These are phyloP conservation scores for Diadumene lineata DNA, from an alignment of 92 coral and sea anemone species.

Conservation along the genomic window DNA sequence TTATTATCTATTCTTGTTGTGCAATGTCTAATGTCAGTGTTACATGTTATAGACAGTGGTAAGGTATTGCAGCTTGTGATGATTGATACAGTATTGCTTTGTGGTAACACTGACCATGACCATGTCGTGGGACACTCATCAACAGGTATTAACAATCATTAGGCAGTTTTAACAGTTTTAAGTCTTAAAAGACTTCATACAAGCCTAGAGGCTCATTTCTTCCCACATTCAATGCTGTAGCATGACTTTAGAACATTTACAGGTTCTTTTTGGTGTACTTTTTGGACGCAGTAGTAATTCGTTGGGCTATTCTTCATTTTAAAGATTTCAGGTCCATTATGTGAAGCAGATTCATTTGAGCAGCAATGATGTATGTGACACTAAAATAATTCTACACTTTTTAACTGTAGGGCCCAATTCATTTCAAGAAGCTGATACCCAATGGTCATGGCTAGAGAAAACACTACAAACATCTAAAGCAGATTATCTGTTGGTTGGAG, in stretches of 20 bases:
- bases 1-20: no score
- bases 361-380: neutral
- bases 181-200: no score
- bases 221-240: no score
- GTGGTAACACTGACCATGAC: constrained; percentile 76
- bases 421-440: constrained; percentile 45
- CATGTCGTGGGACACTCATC: constrained; percentile 39
- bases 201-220: no score
- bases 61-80: constrained; percentile 75
- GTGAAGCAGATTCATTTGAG: no score
- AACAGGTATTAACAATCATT: constrained; percentile 39
- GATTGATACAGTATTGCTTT: constrained; percentile 84
- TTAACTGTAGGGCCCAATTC: constrained; percentile 46
- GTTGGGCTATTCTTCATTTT: no score
- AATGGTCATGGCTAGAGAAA: constrained; percentile 89
- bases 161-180: neutral
- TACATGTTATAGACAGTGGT: constrained; percentile 55
- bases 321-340: no score
- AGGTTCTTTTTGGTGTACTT: no score
- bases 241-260: no score
- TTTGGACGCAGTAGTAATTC: no score
- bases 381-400: no score
- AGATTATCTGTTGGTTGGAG: constrained; percentile 84
- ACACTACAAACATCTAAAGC: constrained; percentile 79
- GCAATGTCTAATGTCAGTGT: no score